A percentile compares a stretch with the other conserved stretches of the same genome.
phyloP scores from a whole-genome alignment of 2,797 vertebrate species.

The Botia kubotai region DNA sequence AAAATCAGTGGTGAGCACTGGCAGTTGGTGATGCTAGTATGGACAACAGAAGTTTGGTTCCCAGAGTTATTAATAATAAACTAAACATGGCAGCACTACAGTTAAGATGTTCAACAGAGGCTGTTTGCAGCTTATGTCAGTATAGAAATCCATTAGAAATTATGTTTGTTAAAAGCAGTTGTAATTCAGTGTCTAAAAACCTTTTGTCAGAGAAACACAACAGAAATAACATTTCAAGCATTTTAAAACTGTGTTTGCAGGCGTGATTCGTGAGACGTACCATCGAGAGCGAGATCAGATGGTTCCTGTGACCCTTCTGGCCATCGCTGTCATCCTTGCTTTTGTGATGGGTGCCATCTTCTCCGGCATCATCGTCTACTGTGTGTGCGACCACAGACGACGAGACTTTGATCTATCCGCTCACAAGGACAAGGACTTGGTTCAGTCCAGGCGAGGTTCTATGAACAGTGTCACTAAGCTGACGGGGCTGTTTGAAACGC shows the following conservation, averaged over 20 bases:
- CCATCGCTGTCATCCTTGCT: slow-evolving; percentile 95
- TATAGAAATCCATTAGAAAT: not conserved
- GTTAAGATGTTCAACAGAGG: too few species aligned
- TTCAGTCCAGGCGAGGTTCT: slow-evolving; percentile 88
- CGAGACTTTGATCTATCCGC: slow-evolving; percentile 84
- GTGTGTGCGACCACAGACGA: slow-evolving; percentile 93
- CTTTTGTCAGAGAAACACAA: not conserved
- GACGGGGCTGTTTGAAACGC: slow-evolving; percentile 92
- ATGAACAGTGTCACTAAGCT: slow-evolving; percentile 99
- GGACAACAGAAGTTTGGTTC: too few species aligned
- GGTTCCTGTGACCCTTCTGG: slow-evolving; percentile 94
- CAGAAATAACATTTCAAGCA: not conserved
- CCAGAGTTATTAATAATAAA: too few species aligned
- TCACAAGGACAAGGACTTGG: slow-evolving; percentile 90
- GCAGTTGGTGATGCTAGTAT: too few species aligned
- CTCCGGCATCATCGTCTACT: slow-evolving; percentile 96
- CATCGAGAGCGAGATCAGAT: slow-evolving; percentile 96
- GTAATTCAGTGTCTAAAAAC: too few species aligned
- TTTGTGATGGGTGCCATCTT: slow-evolving; percentile 98
- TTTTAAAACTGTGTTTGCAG: slow-evolving; percentile 80
- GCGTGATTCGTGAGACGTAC: slow-evolving; percentile 98
- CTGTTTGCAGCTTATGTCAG: not conserved
- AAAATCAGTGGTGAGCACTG: too few species aligned
- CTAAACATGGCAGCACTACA: too few species aligned
- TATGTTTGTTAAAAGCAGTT: too few species aligned